phyloP scores from a whole-genome alignment of 1,140 invertebrate species.

The Hypsibius dujardini region DNA sequence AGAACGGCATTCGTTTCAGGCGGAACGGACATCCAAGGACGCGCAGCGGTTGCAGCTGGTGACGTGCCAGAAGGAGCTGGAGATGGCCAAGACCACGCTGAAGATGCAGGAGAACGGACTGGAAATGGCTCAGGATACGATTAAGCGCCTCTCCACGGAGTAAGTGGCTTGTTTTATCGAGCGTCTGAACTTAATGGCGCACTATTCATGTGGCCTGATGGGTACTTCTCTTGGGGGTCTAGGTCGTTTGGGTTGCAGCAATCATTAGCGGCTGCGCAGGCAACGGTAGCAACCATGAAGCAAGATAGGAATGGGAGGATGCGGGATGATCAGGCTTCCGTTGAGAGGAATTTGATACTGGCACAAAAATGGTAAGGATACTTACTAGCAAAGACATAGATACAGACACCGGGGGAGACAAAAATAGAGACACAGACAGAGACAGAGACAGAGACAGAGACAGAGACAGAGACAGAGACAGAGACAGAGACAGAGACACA shows the following conservation, averaged over 20 bases:
- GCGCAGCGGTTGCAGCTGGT: not conserved
- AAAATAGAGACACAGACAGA: too few species aligned
- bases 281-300: not conserved
- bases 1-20: not conserved
- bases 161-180: not conserved
- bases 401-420: too few species aligned
- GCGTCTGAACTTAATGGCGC: too few species aligned
- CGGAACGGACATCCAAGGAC: not conserved
- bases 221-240: not conserved
- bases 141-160: not conserved
- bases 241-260: constrained; percentile 8
- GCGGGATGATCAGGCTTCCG: not conserved
- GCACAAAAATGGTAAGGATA: constrained; percentile 13
- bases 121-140: not conserved
- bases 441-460: too few species aligned
- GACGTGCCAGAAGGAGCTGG: constrained; percentile 11
- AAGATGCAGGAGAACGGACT: constrained; percentile 7
- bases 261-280: not conserved
- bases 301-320: constrained; percentile 10
- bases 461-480: too few species aligned
- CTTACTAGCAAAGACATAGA: too few species aligned
- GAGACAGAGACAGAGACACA: too few species aligned
- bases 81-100: not conserved
- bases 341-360: constrained; percentile 4
- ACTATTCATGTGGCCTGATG: not conserved